Evolutionary conservation across 2,888 invertebrate species (phyloP).

Genomic region (Cecidostiba fungosa): DNA sequence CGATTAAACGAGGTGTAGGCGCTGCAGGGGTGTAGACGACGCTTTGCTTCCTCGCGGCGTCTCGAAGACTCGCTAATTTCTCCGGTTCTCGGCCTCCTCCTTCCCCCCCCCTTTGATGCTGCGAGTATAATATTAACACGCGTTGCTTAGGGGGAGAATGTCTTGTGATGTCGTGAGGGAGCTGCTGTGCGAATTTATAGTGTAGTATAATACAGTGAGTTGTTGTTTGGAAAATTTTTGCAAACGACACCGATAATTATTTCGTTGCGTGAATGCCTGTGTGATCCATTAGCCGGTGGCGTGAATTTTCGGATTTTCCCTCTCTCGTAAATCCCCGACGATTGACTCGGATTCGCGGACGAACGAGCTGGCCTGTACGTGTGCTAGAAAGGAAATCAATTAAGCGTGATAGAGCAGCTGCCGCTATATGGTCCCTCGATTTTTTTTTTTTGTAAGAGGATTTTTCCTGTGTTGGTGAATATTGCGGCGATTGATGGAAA

Average conservation of each 20-base stretch:
- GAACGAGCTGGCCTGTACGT: not conserved
- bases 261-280: not conserved
- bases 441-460: slow-evolving; percentile 36
- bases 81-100: not conserved
- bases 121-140: slow-evolving; percentile 40
- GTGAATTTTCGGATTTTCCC: slow-evolving; percentile 35
- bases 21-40: not conserved
- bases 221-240: not conserved
- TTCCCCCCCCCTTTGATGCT: slow-evolving; percentile 10
- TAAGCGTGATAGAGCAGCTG: slow-evolving; percentile 47
- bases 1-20: slow-evolving; percentile 56
- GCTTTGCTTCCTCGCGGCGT: slow-evolving; percentile 60
- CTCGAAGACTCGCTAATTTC: slow-evolving; percentile 67
- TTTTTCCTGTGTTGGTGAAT: slow-evolving; percentile 41
- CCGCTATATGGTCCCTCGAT: not conserved
- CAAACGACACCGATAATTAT: not conserved
- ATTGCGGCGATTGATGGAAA: slow-evolving; percentile 61
- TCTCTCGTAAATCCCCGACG: slow-evolving; percentile 54
- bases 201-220: no score
- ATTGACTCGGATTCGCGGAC: slow-evolving; percentile 55
- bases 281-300: slow-evolving; percentile 45
- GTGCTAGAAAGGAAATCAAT: slow-evolving; percentile 59
- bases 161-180: not conserved
- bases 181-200: no score
- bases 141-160: not conserved